Evolutionary conservation across 92 coral and sea anemone genomes (phyloP), one percentile per base, ranked within the genome.

Genomic region (Isaurus tuberculatus): DNA sequence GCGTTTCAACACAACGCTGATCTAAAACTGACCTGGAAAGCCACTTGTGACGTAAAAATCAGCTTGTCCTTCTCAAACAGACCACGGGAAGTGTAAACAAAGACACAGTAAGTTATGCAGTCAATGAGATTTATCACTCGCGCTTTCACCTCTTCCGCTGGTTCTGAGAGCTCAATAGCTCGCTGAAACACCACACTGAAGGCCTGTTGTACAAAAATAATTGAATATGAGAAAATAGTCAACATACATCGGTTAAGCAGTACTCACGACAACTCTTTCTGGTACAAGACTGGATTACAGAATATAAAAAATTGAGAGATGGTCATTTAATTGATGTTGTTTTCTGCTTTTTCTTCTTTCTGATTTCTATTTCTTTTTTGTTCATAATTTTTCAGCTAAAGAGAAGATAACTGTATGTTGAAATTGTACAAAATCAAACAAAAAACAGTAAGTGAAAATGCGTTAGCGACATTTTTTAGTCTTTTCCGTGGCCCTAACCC

Each of bases 1-100:
- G 29, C 34, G 10, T 60, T 7, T 25, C 0, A 14, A 22, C 5
- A 58, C 3, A 36, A 0, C 23, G 1, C 22, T 27, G 33, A 26
- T 22, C 34, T 22, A 19, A 0, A 51, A 51, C 80, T 55, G 63
- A 96, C 99, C 91, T 96, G 99, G 89, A 97, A 97, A 10, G 99
- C 99, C 31, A 97, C 99, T 92, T 97, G 99, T 42, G 98, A 94
- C 10, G 99, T 94, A 79, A 97, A 97, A 80, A 93, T 97, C 10
- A 97, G 95, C 73, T 97, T 97, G 86, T 97, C 99, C 48, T 95
- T 91, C 83, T 97, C 99, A 83, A 97, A 97, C 89, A 97, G 94
- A 75, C 99, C 99, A 72, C 99, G 93, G 10, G 95, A 92, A 28
- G 99, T 97, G 89, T 97, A 97, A 73, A 94, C 90, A 32, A 97